Base-by-base conservation (phyloP, 2,888 invertebrate species). In the Anoplius nigerrimus region DNA sequence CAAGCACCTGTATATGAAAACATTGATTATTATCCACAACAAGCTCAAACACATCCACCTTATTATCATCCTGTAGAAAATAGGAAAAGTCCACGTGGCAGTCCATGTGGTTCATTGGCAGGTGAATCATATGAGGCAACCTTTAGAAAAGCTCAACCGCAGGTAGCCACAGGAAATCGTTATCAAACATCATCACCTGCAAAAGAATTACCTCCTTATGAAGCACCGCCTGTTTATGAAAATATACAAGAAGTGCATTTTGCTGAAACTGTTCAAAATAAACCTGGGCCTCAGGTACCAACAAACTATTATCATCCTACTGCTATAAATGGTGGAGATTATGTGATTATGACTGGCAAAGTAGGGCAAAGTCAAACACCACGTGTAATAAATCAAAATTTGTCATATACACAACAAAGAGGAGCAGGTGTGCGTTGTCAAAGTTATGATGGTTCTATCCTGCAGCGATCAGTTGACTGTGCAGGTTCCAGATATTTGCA, bases 281-380 rank as follows among this genome's bases (percentile, higher is more conserved):
- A 89, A 66, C 89, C 90, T 0, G 89, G 89, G 2, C 90, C 90
- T n/a, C 90, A 90, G 74, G 90, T 90, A 6, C 83, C 88, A 6
- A 66, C 84, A 0, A 86, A 84, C 78, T 86, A 86, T 72, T 89
- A 88, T 68, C 86, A 88, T 74, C 84, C 91, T 48, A 94, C 94
- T 69, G 94, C 94, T 75, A 92, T 94, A 18, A 95, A 95, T 86
- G 93, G 93, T 70, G 86, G 87, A 24, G 95, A 95, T 84, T 95
- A 95, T 89, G 95, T 95, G 22, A 94, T 95, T 82, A 95, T 95
- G 95, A 94, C 94, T 15, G 95, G 95, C n/a, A 93, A 89, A 81
- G 76, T 84, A n/a, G 76, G 70, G 27, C 81, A 80, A 54, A 55
- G 63, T n/a, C 83, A 79, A 56, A 77, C 72, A 42, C 86, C 82